These are phyloP conservation scores for Xanthorhoe spadicearia DNA, from an alignment of 2,888 invertebrate species.

Conservation along the genomic window DNA sequence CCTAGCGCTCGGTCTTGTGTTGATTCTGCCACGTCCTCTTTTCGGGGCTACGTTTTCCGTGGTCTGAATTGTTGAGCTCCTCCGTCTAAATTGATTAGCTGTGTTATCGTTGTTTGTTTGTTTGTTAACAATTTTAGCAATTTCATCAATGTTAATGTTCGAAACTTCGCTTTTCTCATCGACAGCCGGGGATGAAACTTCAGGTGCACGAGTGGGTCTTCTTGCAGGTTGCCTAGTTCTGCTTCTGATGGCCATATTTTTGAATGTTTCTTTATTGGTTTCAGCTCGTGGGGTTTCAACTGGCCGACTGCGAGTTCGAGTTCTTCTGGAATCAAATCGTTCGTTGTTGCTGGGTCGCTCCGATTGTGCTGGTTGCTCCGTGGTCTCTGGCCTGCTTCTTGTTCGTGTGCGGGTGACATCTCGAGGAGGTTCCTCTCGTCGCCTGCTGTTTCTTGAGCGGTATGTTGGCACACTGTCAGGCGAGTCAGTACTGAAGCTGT, in stretches of 20 bases:
- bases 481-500: conserved; percentile 52
- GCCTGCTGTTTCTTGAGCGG: conserved; percentile 64
- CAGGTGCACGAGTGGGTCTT: conserved; percentile 52
- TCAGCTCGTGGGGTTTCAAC: conserved; percentile 52
- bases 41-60: conserved; percentile 55
- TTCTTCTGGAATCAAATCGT: conserved; percentile 73
- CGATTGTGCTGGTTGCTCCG: conserved; percentile 49
- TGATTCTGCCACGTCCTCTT: conserved; percentile 62
- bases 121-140: conserved; percentile 58
- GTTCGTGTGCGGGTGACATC: conserved; percentile 60
- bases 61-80: conserved; percentile 57
- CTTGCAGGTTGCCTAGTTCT: conserved; percentile 55
- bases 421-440: conserved; percentile 62
- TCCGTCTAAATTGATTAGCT: conserved; percentile 61
- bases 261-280: conserved; percentile 50
- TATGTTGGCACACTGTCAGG: conserved; percentile 60
- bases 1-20: conserved; percentile 59
- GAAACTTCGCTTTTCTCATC: conserved; percentile 66
- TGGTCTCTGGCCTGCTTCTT: conserved; percentile 56
- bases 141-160: conserved; percentile 61
- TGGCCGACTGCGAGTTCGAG: conserved; percentile 67
- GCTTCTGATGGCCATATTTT: conserved; percentile 57
- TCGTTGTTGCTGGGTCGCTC: conserved; percentile 61
- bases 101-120: conserved; percentile 47
- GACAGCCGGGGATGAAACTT: conserved; percentile 53